These are phyloP conservation scores for Saguinus imperator DNA, from an alignment of 2,113 vertebrate genomes.

Conservation along the genomic window DNA sequence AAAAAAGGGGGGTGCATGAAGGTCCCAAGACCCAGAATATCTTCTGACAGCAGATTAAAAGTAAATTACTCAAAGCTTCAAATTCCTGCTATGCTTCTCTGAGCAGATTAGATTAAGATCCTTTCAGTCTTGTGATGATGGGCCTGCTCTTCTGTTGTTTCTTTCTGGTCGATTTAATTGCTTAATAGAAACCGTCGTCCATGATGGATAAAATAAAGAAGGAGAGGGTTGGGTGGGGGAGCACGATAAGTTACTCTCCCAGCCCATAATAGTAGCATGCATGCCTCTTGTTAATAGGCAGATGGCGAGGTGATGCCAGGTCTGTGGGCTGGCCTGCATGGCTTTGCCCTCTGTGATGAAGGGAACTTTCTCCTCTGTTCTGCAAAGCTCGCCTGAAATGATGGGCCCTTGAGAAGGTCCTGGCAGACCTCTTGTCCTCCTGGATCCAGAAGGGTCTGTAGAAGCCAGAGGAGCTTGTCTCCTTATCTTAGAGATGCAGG, in stretches of 20 bases:
- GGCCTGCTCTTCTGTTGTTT: background rate
- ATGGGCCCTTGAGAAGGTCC: background rate
- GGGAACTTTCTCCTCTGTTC: background rate
- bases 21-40: background rate
- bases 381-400: background rate
- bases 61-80: background rate
- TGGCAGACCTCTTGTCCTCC: background rate
- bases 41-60: slow-evolving; percentile 41
- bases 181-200: background rate
- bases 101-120: slow-evolving; percentile 13
- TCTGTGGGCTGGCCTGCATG: accelerated
- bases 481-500: background rate
- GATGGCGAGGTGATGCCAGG: background rate
- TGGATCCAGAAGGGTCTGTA: background rate
- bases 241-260: too few species aligned
- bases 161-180: slow-evolving; percentile 31
- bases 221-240: accelerated
- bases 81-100: background rate
- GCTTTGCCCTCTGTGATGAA: background rate
- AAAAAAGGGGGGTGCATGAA: background rate
- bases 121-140: background rate
- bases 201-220: accelerated
- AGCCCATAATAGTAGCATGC: accelerated
- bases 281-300: background rate
- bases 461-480: background rate